These are phyloP conservation scores for Pachyrhynchus sulphureomaculatus DNA, from an alignment of 1,140 invertebrate genomes.

Conservation along the genomic window DNA sequence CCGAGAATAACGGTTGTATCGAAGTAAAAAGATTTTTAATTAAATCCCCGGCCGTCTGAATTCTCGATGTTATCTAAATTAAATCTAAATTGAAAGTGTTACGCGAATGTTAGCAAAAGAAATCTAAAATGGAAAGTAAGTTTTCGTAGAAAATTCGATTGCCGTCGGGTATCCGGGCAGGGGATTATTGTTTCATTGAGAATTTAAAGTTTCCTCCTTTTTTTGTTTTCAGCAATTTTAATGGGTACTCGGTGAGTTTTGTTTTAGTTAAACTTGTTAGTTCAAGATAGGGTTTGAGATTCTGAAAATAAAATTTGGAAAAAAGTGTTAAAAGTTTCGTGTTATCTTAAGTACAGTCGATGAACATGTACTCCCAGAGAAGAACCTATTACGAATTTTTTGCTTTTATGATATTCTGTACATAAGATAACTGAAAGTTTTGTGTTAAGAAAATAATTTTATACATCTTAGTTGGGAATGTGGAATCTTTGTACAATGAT, in stretches of 20 bases:
- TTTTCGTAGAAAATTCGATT: constrained; percentile 11
- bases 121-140: constrained; percentile 26
- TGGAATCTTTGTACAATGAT: too few relatives aligned
- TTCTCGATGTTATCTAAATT: constrained; percentile 31
- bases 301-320: too few relatives aligned
- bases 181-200: constrained; percentile 19
- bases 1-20: constrained; percentile 10
- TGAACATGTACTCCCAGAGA: too few relatives aligned
- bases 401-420: too few relatives aligned
- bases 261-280: too few relatives aligned
- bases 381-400: too few relatives aligned
- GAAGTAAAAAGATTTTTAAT: constrained; percentile 24
- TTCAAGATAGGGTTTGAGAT: too few relatives aligned
- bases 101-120: constrained; percentile 24
- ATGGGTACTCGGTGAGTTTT: background rate
- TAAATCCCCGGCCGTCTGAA: constrained; percentile 27
- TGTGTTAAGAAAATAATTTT: too few relatives aligned
- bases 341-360: too few relatives aligned
- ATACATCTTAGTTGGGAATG: too few relatives aligned
- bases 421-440: too few relatives aligned
- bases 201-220: constrained; percentile 12
- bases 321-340: too few relatives aligned
- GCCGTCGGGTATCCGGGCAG: background rate
- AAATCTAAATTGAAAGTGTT: constrained; percentile 35
- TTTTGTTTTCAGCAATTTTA: constrained; percentile 16